These are phyloP conservation scores for Glareola pratincola DNA, from an alignment of 2,113 vertebrate genomes.

Conservation along the genomic window DNA sequence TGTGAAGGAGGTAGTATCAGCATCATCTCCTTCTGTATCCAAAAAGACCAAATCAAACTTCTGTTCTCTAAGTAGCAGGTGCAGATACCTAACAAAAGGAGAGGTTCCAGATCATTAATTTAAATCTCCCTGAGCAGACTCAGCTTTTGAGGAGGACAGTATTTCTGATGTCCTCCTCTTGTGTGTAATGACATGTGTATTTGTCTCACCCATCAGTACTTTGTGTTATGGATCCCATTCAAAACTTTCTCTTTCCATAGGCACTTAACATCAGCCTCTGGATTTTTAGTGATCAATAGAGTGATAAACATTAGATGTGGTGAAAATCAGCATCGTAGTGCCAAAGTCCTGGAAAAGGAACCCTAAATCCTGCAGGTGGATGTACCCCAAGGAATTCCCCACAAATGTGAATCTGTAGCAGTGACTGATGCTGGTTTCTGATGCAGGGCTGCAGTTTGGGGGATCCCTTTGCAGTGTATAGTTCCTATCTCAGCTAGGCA, in stretches of 20 bases:
- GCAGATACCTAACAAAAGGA: not conserved
- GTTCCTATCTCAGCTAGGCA: not conserved
- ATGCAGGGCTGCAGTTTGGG: not conserved
- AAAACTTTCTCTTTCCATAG: not conserved
- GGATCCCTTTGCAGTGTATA: not conserved
- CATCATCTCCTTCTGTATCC: not conserved
- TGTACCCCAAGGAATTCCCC: not conserved
- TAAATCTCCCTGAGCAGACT: not conserved
- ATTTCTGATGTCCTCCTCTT: not conserved
- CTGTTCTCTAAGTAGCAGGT: not conserved
- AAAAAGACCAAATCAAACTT: not conserved
- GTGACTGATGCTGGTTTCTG: not conserved
- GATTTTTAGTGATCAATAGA: not conserved
- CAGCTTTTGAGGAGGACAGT: not conserved
- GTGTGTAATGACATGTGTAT: rapidly evolving
- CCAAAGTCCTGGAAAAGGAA: not conserved
- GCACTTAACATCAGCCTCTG: not conserved
- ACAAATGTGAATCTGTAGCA: not conserved
- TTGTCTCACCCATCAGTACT: not conserved
- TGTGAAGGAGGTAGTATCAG: not conserved
- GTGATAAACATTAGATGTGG: not conserved
- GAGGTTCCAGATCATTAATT: not conserved
- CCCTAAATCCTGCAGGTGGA: not conserved
- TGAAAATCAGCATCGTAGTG: not conserved
- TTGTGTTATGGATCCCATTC: not conserved